Percentiles rank a stretch among this genome's conserved stretches.
Conservation (phyloP, 2,888 invertebrate species). For the Xanthorhoe designata region DNA sequence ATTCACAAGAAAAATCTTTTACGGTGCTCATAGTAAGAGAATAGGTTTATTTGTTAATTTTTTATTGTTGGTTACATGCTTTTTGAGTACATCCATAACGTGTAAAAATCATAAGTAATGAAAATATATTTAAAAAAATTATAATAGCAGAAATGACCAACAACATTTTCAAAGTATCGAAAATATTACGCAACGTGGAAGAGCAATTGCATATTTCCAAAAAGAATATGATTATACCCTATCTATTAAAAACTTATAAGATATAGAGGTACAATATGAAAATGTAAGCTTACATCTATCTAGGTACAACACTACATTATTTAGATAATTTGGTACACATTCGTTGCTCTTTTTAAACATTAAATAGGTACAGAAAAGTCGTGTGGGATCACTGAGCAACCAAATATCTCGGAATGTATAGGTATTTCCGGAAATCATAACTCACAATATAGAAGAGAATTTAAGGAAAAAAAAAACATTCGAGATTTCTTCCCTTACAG, state of each 20-base stretch:
- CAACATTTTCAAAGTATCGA: constrained; percentile 3
- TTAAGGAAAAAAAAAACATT: constrained; percentile 56
- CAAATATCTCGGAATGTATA: constrained; percentile 77
- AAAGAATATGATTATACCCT: constrained; percentile 38
- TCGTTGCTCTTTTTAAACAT: constrained; percentile 79
- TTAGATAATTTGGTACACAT: constrained; percentile 83
- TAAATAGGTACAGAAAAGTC: constrained; percentile 55
- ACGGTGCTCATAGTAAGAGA: neutral
- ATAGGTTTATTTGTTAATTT: constrained; percentile 26
- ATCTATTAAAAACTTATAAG: constrained; percentile 46
- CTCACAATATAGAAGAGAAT: constrained; percentile 37
- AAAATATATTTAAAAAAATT: constrained; percentile 24
- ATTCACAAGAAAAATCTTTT: neutral
- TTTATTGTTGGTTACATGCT: constrained; percentile 40
- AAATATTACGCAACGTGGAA: constrained; percentile 37
- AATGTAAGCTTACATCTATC: constrained; percentile 73
- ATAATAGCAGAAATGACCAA: constrained; percentile 13
- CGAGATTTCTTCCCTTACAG: constrained; percentile 61
- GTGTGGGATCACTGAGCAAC: constrained; percentile 64
- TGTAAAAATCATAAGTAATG: constrained; percentile 25
- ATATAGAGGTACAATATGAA: constrained; percentile 59
- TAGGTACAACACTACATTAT: constrained; percentile 75
- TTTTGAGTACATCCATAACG: constrained; percentile 26
- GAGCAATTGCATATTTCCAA: constrained; percentile 37
- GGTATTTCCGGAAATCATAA: constrained; percentile 55